Evolutionary conservation across 2,113 vertebrate genomes (phyloP).

Genomic region (Cervus canadensis): DNA sequence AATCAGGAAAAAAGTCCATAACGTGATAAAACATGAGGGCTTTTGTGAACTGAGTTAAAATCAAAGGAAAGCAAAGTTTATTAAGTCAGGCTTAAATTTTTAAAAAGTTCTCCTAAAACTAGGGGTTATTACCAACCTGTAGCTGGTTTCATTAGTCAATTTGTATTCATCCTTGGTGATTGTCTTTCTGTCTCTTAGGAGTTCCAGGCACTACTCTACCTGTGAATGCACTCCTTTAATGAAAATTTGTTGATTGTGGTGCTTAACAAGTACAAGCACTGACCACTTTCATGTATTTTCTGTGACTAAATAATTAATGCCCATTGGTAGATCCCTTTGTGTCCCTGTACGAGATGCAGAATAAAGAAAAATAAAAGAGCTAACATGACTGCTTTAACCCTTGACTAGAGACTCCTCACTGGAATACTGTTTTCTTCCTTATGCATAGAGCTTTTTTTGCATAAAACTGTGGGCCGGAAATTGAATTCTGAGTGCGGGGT

Average conservation of each 20-base stretch:
- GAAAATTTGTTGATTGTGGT: slow-evolving; percentile 17
- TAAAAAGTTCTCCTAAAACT: neutral
- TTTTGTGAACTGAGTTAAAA: neutral
- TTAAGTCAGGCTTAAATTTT: slow-evolving; percentile 2
- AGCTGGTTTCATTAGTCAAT: slow-evolving; percentile 42
- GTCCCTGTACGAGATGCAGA: neutral
- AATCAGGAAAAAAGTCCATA: neutral
- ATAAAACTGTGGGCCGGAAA: neutral
- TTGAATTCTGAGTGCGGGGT: neutral
- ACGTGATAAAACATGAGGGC: neutral
- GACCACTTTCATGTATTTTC: slow-evolving; percentile 11
- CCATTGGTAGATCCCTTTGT: neutral
- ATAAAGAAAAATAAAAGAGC: slow-evolving; percentile 39
- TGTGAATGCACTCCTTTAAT: slow-evolving; percentile 41
- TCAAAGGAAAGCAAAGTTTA: slow-evolving; percentile 25
- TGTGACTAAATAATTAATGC: slow-evolving; percentile 14
- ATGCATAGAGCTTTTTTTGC: slow-evolving; percentile 34
- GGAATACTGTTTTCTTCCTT: slow-evolving; percentile 57
- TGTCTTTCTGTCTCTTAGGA: slow-evolving; percentile 11
- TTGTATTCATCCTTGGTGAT: neutral
- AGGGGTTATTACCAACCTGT: neutral
- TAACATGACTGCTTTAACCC: slow-evolving; percentile 53
- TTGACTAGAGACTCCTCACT: slow-evolving; percentile 29
- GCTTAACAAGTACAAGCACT: neutral
- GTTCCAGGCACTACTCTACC: neutral